Conservation (phyloP, 2,888 invertebrate species). For the Scaeva pyrastri region DNA sequence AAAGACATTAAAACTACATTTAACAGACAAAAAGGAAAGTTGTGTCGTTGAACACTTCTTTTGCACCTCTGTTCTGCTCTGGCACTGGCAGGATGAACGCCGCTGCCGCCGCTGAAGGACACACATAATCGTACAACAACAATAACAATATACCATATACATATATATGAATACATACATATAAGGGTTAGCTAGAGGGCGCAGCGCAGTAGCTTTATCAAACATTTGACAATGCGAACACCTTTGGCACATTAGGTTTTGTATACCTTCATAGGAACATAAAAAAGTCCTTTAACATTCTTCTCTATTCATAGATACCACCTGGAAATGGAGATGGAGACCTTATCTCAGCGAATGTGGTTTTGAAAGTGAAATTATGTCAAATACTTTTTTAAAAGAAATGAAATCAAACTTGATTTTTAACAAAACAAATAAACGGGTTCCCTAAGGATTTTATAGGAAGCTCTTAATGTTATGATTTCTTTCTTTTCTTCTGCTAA, state of each 20-base stretch:
- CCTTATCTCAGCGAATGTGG: not conserved
- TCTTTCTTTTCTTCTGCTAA: too few relatives aligned
- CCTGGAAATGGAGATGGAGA: not conserved
- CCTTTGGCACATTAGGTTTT: conserved; percentile 47
- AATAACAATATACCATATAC: not conserved
- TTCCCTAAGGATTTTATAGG: too few relatives aligned
- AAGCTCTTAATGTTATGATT: too few relatives aligned
- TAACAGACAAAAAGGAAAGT: conserved; percentile 73
- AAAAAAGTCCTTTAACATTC: not conserved
- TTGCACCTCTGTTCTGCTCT: conserved; percentile 51
- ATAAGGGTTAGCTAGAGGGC: not conserved
- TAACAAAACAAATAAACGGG: too few relatives aligned
- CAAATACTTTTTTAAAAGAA: conserved; percentile 40
- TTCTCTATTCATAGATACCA: not conserved
- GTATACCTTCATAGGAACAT: too few relatives aligned
- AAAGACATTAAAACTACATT: conserved; percentile 75
- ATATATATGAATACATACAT: too few relatives aligned
- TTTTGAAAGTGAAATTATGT: conserved; percentile 52
- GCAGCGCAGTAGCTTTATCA: conserved; percentile 38
- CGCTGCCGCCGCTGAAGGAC: not conserved
- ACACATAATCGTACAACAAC: not conserved
- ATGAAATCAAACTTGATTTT: conserved; percentile 47
- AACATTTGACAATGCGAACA: conserved; percentile 67
- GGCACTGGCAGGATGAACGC: too few relatives aligned
- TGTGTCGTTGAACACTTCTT: conserved; percentile 60